A percentile compares a stretch with the other conserved stretches of the same genome.
These are phyloP conservation scores for Microtus ochrogaster DNA, from an alignment of 2,113 vertebrate genomes.

Conservation along the genomic window DNA sequence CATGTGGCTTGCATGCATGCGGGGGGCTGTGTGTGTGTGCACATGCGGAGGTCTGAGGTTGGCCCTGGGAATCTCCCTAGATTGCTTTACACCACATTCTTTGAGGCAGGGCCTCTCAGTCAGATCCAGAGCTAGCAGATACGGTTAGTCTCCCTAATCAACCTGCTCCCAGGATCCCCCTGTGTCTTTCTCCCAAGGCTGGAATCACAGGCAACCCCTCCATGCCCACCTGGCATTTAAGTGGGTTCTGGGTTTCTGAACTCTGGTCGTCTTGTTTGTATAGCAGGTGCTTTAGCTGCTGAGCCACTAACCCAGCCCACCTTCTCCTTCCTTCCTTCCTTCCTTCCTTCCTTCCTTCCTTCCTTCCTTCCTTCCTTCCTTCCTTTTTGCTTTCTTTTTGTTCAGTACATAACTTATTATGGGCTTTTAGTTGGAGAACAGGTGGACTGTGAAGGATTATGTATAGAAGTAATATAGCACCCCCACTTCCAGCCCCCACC, in stretches of 20 bases:
- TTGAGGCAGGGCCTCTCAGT: not conserved
- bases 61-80: not conserved
- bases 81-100: not conserved
- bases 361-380: not conserved
- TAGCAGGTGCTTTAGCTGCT: not conserved
- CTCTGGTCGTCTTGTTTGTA: not conserved
- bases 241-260: not conserved
- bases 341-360: too few species aligned
- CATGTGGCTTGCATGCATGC: not conserved
- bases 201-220: not conserved
- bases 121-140: not conserved
- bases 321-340: not conserved
- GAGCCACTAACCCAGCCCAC: not conserved
- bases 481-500: not conserved
- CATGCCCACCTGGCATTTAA: not conserved
- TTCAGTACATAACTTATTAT: not conserved
- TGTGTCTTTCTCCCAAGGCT: not conserved
- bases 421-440: not conserved
- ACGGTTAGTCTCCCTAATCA: not conserved
- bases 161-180: not conserved
- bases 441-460: not conserved
- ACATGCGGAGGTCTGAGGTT: not conserved
- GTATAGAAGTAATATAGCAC: not conserved
- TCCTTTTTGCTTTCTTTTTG: not conserved
- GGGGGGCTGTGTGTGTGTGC: not conserved